phyloP scores from a whole-genome alignment of 1,140 invertebrate genomes.

The Aleiodes sp. region DNA sequence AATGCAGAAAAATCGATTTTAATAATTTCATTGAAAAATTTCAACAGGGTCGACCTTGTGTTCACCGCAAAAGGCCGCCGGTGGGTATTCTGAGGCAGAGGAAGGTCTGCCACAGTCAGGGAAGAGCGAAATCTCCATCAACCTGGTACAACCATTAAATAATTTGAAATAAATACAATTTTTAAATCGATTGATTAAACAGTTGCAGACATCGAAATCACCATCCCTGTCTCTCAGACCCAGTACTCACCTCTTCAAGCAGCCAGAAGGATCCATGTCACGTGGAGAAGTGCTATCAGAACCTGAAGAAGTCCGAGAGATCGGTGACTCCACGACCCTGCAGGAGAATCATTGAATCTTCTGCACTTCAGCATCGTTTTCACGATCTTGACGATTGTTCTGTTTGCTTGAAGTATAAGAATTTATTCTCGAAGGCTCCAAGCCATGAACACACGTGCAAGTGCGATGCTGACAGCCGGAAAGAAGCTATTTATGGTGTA shows the following conservation, averaged over 20 bases:
- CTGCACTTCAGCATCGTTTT: constrained; percentile 34
- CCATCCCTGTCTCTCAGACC: background rate
- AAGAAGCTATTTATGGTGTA: constrained; percentile 20
- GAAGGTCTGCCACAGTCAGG: constrained; percentile 57
- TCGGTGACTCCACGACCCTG: background rate
- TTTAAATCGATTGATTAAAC: background rate
- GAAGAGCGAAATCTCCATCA: constrained; percentile 35
- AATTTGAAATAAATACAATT: constrained; percentile 9
- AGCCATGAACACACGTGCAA: background rate
- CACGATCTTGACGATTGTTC: constrained; percentile 53
- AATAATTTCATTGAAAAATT: constrained; percentile 32
- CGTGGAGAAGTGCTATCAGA: constrained; percentile 41
- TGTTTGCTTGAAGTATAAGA: constrained; percentile 57
- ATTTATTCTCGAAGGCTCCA: constrained; percentile 48
- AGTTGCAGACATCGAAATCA: constrained; percentile 19
- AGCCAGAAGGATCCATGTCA: constrained; percentile 21
- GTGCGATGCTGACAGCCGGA: constrained; percentile 20
- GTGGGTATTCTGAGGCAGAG: constrained; percentile 54
- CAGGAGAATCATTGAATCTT: background rate
- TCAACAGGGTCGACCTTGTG: constrained; percentile 41
- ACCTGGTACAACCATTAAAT: constrained; percentile 25
- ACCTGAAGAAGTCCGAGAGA: background rate
- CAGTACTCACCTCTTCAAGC: background rate
- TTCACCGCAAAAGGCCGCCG: constrained; percentile 41
- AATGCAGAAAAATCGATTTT: constrained; percentile 19